Conservation (phyloP, 2,888 invertebrate genomes). For the Syritta pipiens region DNA sequence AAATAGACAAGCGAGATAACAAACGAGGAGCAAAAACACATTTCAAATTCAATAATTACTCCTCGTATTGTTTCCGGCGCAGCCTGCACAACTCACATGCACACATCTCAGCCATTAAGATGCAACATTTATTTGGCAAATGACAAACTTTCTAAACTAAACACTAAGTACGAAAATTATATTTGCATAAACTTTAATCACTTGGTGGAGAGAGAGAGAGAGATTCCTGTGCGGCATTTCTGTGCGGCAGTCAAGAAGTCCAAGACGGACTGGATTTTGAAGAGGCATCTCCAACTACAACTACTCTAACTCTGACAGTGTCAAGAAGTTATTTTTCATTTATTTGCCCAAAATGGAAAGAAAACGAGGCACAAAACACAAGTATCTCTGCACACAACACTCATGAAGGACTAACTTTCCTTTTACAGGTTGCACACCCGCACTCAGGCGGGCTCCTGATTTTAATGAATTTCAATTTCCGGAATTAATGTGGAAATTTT, state of each 20-base stretch:
- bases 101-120: constrained; percentile 12
- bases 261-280: constrained; percentile 29
- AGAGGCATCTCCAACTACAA: constrained; percentile 17
- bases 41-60: constrained; percentile 49
- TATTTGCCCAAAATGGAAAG: constrained; percentile 22
- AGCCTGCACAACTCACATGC: constrained; percentile 19
- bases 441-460: background rate
- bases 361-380: background rate
- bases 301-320: too few species aligned
- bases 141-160: constrained; percentile 61
- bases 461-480: constrained; percentile 67
- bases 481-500: constrained; percentile 53
- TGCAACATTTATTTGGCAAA: constrained; percentile 41
- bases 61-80: constrained; percentile 20
- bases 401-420: constrained; percentile 47
- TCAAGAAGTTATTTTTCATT: constrained; percentile 50
- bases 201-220: constrained; percentile 13
- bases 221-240: background rate
- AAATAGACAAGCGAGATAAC: constrained; percentile 29
- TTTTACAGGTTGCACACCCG: constrained; percentile 28
- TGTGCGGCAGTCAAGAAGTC: constrained; percentile 1
- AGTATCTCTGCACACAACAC: background rate
- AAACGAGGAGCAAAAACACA: constrained; percentile 34
- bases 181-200: constrained; percentile 69
- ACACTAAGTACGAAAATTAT: constrained; percentile 63